Conservation (phyloP, 2,113 vertebrate genomes). For the Corydoras sp. region DNA sequence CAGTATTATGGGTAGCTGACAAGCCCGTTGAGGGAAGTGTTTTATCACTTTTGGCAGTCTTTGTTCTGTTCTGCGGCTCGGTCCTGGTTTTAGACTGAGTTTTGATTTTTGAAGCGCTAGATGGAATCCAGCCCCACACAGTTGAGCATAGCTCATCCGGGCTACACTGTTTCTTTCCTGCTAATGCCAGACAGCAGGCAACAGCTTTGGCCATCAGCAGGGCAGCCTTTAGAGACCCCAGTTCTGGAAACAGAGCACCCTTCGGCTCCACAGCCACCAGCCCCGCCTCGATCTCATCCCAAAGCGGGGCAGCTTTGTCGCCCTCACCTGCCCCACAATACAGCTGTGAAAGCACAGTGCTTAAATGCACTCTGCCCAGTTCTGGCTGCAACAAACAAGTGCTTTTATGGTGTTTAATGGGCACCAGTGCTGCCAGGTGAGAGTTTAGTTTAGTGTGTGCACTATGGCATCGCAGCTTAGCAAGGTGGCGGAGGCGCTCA, state of each 20-base stretch:
- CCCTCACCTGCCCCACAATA: constrained; percentile 47
- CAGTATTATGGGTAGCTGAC: background rate
- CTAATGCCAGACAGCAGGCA: constrained; percentile 54
- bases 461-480: constrained; percentile 57
- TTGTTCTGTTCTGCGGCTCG: background rate
- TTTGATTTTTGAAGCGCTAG: constrained; percentile 26
- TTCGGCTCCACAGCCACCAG: constrained; percentile 61
- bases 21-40: background rate
- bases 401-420: background rate
- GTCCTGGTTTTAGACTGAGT: constrained; percentile 42
- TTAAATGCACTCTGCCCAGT: constrained; percentile 64
- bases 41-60: constrained; percentile 10
- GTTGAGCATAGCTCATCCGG: constrained; percentile 62
- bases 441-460: constrained; percentile 47
- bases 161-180: constrained; percentile 48
- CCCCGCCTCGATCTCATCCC: constrained; percentile 68
- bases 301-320: constrained; percentile 48
- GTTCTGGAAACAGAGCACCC: constrained; percentile 43
- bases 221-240: constrained; percentile 65
- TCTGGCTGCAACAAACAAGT: constrained; percentile 62
- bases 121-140: constrained; percentile 68
- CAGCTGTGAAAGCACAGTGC: constrained; percentile 52
- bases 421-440: constrained; percentile 46
- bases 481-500: constrained; percentile 54
- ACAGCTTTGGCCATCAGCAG: constrained; percentile 70